Evolutionary conservation across 2,888 invertebrate species (phyloP), one percentile per base, ranked within the genome.

Genomic region (Branchellion lobata): DNA sequence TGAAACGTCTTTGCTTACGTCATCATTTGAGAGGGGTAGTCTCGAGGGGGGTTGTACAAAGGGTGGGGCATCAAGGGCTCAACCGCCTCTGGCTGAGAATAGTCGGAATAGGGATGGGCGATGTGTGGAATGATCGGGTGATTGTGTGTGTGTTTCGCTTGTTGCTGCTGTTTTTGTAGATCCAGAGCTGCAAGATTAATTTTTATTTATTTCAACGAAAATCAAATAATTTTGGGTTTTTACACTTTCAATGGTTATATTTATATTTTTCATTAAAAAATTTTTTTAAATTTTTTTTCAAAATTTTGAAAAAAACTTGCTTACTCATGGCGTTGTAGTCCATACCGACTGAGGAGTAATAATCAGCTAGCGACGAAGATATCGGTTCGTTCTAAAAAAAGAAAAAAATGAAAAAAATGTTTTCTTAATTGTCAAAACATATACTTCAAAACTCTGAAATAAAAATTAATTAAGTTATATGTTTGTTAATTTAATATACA

Each of bases 91-190:
- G 61, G 24, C n/a, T 57, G 61, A 3, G 24, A 24, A 24, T n/a
- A 57, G 61, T 57, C 61, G 24, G 61, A 24, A n/a, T 18, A 57
- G 8, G 61, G 61, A 57, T 57, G 61, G n/a, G 24, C 21, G 61
- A 57, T 5, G n/a, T 57, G 61, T 18, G 61, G 61, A 14, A 5
- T 5, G n/a, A 40, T 8, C 5, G 40, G 14, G 40, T 40, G 40
- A 14, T 40, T 40, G 61, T 57, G 61, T 3, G 61, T 5, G n/a
- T 57, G 61, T n/a, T 57, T 57, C 40, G 5, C 8, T 5, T 40
- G 40, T 57, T 57, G 61, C 24, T 57, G 61, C 21, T 57, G 61
- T n/a, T 57, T 57, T n/a, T 57, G 61, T 24, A 57, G 61, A 24
- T 57, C 61, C 61, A 57, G n/a, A n/a, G 5, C 61, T 57, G 61